Conservation (phyloP, 1,140 invertebrate species). For the Bactericera cockerelli region DNA sequence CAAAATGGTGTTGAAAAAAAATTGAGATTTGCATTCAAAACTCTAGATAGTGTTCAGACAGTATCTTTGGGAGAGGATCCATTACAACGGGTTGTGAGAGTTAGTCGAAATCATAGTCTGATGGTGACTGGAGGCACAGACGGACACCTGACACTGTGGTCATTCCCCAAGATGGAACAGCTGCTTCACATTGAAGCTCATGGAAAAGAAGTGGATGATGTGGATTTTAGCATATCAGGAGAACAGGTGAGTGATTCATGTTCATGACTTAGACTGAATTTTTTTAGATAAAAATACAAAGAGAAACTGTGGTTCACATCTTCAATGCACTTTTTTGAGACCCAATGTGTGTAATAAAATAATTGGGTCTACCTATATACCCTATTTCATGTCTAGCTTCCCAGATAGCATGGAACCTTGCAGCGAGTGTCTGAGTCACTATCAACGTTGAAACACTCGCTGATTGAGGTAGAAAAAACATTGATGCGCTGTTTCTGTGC, state of each 20-base stretch:
- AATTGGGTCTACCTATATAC: too few species aligned
- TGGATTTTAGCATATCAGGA: constrained; percentile 70
- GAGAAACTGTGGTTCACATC: too few species aligned
- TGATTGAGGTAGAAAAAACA: too few species aligned
- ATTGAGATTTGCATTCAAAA: constrained; percentile 52
- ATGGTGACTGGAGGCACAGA: constrained; percentile 86
- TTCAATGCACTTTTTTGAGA: too few species aligned
- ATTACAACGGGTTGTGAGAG: constrained; percentile 69
- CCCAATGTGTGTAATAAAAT: too few species aligned
- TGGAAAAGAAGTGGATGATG: constrained; percentile 72
- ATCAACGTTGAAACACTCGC: too few species aligned
- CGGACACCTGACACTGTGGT: constrained; percentile 74
- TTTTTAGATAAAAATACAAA: too few species aligned
- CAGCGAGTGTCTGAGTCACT: too few species aligned
- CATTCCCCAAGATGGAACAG: constrained; percentile 60
- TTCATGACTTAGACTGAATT: too few species aligned
- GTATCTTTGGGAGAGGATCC: constrained; percentile 57
- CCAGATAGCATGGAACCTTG: too few species aligned
- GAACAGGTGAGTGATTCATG: constrained; percentile 35
- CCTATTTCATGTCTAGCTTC: too few species aligned
- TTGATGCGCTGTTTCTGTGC: too few species aligned
- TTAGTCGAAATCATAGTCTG: constrained; percentile 54
- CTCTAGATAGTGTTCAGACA: constrained; percentile 60
- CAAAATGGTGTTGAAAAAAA: constrained; percentile 32
- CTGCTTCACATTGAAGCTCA: constrained; percentile 51